phyloP scores from a whole-genome alignment of 2,888 invertebrate species.

The Lithophane leautieri region DNA sequence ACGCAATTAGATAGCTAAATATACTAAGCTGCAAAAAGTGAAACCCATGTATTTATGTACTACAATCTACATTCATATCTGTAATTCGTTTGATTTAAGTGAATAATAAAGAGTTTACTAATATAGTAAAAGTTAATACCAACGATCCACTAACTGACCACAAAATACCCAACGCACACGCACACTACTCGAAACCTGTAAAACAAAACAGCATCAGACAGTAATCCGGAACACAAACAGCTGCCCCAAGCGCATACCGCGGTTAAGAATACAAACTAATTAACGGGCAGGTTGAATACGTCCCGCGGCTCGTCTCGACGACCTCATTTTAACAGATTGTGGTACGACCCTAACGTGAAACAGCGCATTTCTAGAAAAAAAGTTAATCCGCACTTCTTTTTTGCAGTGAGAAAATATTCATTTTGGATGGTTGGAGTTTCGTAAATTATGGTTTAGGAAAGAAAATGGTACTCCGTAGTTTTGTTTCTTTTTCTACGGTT shows the following conservation, averaged over 20 bases:
- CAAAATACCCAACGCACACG: neutral
- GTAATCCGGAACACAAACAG: constrained; percentile 48
- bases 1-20: too few species aligned
- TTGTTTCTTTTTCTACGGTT: neutral
- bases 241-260: constrained; percentile 37
- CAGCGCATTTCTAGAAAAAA: constrained; percentile 39
- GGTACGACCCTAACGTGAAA: constrained; percentile 38
- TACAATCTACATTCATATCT: neutral
- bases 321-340: constrained; percentile 68
- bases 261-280: constrained; percentile 72
- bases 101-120: neutral
- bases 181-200: neutral
- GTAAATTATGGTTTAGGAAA: neutral
- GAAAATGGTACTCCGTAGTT: neutral
- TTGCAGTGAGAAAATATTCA: constrained; percentile 24
- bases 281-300: constrained; percentile 68
- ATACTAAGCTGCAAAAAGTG: neutral
- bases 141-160: neutral
- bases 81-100: neutral
- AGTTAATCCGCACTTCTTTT: constrained; percentile 38
- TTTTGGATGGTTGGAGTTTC: constrained; percentile 7
- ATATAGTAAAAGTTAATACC: neutral
- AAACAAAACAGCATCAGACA: constrained; percentile 29
- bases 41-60: neutral
- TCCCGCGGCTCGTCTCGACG: constrained; percentile 60